These are phyloP conservation scores for Synaphobranchus kaupii DNA, from an alignment of 2,797 vertebrate genomes.

Conservation along the genomic window DNA sequence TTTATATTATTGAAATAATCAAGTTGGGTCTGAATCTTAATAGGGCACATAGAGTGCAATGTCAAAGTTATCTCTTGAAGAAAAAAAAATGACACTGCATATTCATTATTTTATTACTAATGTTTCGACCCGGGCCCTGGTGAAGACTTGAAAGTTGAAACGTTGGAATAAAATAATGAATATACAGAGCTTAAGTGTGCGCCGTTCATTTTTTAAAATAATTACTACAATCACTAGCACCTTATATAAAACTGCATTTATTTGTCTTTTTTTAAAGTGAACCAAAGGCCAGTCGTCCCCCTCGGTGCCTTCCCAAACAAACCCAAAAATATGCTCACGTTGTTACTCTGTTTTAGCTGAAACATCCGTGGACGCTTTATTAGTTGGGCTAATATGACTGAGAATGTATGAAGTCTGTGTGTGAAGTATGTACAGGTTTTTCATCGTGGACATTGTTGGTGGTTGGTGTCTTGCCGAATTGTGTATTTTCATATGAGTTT, in stretches of 20 bases:
- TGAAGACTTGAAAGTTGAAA: no score
- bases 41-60: no score
- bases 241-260: no score
- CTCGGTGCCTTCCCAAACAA: neutral
- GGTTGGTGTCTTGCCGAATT: conserved; percentile 6
- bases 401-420: neutral
- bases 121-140: no score
- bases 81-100: no score
- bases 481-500: neutral
- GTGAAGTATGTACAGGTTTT: conserved; percentile 15
- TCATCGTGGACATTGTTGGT: neutral
- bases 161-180: no score
- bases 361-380: neutral
- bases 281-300: neutral
- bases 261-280: no score
- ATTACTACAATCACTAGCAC: no score
- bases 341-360: neutral
- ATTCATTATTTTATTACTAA: no score
- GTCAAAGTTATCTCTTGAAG: neutral
- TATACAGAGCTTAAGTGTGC: no score
- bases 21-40: no score
- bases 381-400: neutral
- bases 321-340: neutral
- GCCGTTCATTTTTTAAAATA: no score
- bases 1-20: neutral